Conservation (phyloP, 2,888 invertebrate genomes). For the Tubulanus polymorphus region DNA sequence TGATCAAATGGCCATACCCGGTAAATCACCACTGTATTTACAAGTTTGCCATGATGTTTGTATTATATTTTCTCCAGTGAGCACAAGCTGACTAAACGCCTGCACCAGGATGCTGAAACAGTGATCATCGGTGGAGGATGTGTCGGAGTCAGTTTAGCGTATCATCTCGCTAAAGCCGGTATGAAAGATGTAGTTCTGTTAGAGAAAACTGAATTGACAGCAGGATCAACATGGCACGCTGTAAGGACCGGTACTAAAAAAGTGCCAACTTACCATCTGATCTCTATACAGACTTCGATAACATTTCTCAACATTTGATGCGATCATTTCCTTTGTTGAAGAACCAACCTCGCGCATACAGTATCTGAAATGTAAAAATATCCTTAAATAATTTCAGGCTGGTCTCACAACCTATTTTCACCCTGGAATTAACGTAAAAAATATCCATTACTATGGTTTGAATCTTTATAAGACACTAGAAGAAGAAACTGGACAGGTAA, state of each 20-base stretch:
- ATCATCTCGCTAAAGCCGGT: slow-evolving; percentile 53
- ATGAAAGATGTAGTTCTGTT: slow-evolving; percentile 48
- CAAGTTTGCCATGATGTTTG: too few relatives aligned
- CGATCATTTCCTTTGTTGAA: too few relatives aligned
- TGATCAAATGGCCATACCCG: too few relatives aligned
- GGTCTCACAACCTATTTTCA: slow-evolving; percentile 53
- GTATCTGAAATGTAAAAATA: too few relatives aligned
- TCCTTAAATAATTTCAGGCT: too few relatives aligned
- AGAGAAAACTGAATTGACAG: slow-evolving; percentile 51
- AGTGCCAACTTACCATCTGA: too few relatives aligned
- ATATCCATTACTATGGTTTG: slow-evolving; percentile 51
- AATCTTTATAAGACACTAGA: slow-evolving; percentile 51
- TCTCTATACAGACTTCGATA: too few relatives aligned
- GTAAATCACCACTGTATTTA: too few relatives aligned
- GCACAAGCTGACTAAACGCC: background rate
- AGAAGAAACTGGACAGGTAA: slow-evolving; percentile 53
- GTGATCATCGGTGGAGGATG: slow-evolving; percentile 54
- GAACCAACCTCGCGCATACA: too few relatives aligned
- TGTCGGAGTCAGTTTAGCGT: slow-evolving; percentile 52
- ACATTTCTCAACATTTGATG: too few relatives aligned
- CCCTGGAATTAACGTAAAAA: slow-evolving; percentile 53
- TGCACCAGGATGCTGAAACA: slow-evolving; percentile 26
- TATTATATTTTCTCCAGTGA: too few relatives aligned
- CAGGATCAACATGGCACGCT: slow-evolving; percentile 55
- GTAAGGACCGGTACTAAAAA: slow-evolving; percentile 22